Evolutionary conservation across 2,113 vertebrate genomes (phyloP), one percentile per base, ranked within the genome.

Genomic region (Trachemys scripta): DNA sequence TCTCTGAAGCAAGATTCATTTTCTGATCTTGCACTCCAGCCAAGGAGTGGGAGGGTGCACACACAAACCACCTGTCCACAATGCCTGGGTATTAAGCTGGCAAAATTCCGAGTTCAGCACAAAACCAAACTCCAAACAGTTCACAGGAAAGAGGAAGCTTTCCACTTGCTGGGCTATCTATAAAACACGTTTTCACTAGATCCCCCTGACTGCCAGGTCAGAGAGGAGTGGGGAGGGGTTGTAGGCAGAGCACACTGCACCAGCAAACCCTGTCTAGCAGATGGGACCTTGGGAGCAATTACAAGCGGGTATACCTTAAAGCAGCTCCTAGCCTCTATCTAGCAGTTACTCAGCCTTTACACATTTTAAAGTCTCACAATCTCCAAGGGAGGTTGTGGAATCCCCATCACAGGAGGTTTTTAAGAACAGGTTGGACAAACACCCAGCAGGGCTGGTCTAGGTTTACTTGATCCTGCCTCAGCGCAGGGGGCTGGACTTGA

Each of bases 141-240:
- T 8, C 1, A 7, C 59, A 50, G 22, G 56, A 31, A 86, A 11
- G 4, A 1, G 1, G 27, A 82, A 29, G 49, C 38, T 45, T 88
- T 84, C 29, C 2, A 35, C 13, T 14, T 17, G 47, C 45, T 79
- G 38, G 62, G 78, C 89, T 76, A 88, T 49, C 31, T 6, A 50
- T 45, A 35, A 2, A 0, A 53, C 65, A 42, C 6, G 4, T 82
- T 47, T 45, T 78, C 75, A 45, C 42, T 47, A 78, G 42, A 27
- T 47, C 24, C 75, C 22, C 42, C 42, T 54, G 54, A 0, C 19
- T 82, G 82, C 22, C 47, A 84, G 76, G 93, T 49, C 80, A 54
- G 19, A 72, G 20, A 42, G 22, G 1, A 1, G 19, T 1, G 87
- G 57, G 65, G 78, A 85, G 53, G 53, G n/a, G 0, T 0, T 10